Conservation (phyloP, 2,113 vertebrate species). For the Zosterops lateralis region DNA sequence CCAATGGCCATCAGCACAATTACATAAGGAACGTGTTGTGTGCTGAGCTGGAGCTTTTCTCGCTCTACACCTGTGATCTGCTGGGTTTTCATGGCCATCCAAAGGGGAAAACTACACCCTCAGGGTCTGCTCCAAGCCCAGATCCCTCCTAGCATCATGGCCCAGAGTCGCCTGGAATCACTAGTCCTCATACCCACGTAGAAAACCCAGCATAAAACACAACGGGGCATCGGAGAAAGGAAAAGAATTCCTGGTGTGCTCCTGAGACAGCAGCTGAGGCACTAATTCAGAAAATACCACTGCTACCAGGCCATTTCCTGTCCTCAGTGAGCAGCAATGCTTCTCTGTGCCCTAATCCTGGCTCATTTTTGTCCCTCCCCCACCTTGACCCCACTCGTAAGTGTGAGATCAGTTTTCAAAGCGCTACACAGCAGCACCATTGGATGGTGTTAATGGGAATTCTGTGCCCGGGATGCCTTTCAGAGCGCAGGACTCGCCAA, state of each 20-base stretch:
- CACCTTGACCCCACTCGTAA: neutral
- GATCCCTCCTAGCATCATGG: accelerated
- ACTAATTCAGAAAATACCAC: neutral
- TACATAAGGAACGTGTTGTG: neutral
- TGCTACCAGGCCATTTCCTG: neutral
- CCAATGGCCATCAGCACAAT: conserved; percentile 19
- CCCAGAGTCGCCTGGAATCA: accelerated
- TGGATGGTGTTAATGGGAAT: neutral
- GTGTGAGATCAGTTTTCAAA: neutral
- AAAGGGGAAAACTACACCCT: neutral
- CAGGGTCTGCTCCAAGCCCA: neutral
- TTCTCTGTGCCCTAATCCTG: neutral
- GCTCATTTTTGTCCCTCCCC: neutral
- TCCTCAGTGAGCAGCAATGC: neutral
- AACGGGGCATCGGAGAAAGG: neutral
- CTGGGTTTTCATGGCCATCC: accelerated
- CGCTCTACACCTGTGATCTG: accelerated
- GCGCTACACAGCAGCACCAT: neutral
- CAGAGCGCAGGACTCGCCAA: accelerated
- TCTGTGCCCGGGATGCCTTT: neutral
- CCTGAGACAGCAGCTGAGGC: neutral
- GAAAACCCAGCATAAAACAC: neutral
- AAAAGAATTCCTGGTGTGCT: neutral
- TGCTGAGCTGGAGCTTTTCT: neutral
- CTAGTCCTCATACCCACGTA: accelerated